Percentiles rank a stretch among this genome's conserved stretches.
These are phyloP conservation scores for Penaeus monodon DNA, from an alignment of 2,888 invertebrate genomes.

Conservation along the genomic window DNA sequence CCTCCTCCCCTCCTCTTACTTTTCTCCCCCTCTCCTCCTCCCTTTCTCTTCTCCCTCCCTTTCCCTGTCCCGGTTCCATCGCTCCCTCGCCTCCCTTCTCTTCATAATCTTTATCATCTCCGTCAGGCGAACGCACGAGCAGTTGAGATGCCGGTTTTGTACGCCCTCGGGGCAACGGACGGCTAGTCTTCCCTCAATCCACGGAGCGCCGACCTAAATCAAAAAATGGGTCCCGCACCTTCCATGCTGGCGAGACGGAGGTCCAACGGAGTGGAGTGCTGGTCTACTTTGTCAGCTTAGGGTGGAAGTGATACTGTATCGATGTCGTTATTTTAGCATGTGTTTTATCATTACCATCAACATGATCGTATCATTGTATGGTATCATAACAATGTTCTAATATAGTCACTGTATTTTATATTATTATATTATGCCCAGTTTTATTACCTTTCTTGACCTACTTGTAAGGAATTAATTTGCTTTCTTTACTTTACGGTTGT, in stretches of 20 bases:
- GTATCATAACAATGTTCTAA: no score
- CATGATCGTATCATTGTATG: not conserved
- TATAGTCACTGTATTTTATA: not conserved
- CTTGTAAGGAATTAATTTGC: no score
- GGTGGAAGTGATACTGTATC: no score
- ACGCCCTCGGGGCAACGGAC: constrained; percentile 80
- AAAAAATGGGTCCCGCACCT: constrained; percentile 79
- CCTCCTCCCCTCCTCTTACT: not conserved
- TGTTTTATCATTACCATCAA: not conserved
- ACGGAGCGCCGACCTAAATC: constrained; percentile 77
- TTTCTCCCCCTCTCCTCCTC: no score
- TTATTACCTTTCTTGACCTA: no score
- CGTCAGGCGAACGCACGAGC: constrained; percentile 79
- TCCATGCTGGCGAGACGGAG: constrained; percentile 72
- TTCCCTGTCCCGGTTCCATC: not conserved
- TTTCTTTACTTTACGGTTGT: no score
- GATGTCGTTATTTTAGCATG: not conserved
- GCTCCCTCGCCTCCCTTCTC: not conserved
- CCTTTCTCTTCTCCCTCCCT: not conserved
- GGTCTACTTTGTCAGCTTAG: no score
- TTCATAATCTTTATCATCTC: not conserved
- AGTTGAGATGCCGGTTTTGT: constrained; percentile 77
- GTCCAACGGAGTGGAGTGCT: no score
- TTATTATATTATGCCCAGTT: not conserved
- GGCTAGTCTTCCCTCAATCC: constrained; percentile 79